Evolutionary conservation across 2,797 vertebrate species (phyloP).

Genomic region (Tauraco hartlaubi): DNA sequence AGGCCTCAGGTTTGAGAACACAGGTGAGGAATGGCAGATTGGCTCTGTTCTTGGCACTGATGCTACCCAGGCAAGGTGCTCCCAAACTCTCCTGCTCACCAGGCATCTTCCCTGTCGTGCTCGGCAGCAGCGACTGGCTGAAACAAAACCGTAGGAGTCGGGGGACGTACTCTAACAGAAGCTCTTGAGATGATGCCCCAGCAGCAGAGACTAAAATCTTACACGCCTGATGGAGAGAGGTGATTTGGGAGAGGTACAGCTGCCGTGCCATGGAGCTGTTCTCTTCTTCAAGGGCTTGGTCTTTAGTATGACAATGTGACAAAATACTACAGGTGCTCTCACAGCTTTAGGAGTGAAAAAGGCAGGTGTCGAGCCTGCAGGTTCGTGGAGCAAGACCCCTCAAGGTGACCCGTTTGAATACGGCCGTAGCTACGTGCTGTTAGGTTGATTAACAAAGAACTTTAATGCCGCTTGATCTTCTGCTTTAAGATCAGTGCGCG

Average conservation of each 20-base stretch:
- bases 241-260: background rate
- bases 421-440: background rate
- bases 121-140: background rate
- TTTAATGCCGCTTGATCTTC: slow-evolving; percentile 5
- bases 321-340: background rate
- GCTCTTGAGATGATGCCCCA: background rate
- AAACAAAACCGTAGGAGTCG: background rate
- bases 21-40: fast-evolving
- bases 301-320: background rate
- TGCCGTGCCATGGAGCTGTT: background rate
- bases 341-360: background rate
- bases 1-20: fast-evolving
- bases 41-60: fast-evolving
- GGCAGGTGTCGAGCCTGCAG: background rate
- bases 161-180: background rate
- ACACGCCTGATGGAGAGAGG: fast-evolving
- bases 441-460: slow-evolving; percentile 2
- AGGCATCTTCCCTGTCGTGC: background rate
- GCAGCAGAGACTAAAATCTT: background rate
- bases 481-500: background rate
- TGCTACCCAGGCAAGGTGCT: background rate
- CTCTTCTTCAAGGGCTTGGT: background rate
- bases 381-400: background rate
- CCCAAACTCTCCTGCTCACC: background rate
- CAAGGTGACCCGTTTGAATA: background rate